These are phyloP conservation scores for Poecilobothrus nobilitatus DNA, from an alignment of 2,888 invertebrate genomes.

Conservation along the genomic window DNA sequence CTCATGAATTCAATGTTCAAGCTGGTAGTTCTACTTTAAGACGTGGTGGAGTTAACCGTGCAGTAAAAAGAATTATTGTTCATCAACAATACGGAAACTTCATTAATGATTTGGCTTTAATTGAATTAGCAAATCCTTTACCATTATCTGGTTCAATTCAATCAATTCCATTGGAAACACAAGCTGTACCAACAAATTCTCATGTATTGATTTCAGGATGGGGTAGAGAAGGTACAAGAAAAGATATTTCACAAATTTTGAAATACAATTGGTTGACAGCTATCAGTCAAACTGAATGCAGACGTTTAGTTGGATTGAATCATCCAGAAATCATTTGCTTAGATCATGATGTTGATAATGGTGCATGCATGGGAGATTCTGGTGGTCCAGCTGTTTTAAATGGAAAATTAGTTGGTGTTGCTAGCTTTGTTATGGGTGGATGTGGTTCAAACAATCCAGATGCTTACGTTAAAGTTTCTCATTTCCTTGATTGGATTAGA, in stretches of 20 bases:
- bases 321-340: slow-evolving; percentile 34
- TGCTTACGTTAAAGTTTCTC: slow-evolving; percentile 34
- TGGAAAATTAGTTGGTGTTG: slow-evolving; percentile 34
- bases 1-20: slow-evolving; percentile 31
- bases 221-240: slow-evolving; percentile 29
- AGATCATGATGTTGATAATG: slow-evolving; percentile 26
- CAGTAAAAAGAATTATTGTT: slow-evolving; percentile 26
- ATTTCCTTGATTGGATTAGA: slow-evolving; percentile 32
- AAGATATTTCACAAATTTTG: slow-evolving; percentile 27
- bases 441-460: slow-evolving; percentile 34
- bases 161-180: slow-evolving; percentile 29
- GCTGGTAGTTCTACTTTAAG: slow-evolving; percentile 34
- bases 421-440: slow-evolving; percentile 31
- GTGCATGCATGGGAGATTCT: slow-evolving; percentile 37
- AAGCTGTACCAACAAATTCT: slow-evolving; percentile 26
- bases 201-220: slow-evolving; percentile 33
- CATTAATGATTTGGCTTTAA: slow-evolving; percentile 34
- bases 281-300: slow-evolving; percentile 28
- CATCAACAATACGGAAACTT: slow-evolving; percentile 36
- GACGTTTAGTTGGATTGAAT: slow-evolving; percentile 22
- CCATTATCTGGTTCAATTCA: slow-evolving; percentile 27
- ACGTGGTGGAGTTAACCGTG: slow-evolving; percentile 28
- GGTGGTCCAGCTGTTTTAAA: slow-evolving; percentile 37
- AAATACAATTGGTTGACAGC: slow-evolving; percentile 29
- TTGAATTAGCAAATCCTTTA: slow-evolving; percentile 31